phyloP scores from a whole-genome alignment of 2,888 invertebrate genomes.

The Lacanobia wlatinum region DNA sequence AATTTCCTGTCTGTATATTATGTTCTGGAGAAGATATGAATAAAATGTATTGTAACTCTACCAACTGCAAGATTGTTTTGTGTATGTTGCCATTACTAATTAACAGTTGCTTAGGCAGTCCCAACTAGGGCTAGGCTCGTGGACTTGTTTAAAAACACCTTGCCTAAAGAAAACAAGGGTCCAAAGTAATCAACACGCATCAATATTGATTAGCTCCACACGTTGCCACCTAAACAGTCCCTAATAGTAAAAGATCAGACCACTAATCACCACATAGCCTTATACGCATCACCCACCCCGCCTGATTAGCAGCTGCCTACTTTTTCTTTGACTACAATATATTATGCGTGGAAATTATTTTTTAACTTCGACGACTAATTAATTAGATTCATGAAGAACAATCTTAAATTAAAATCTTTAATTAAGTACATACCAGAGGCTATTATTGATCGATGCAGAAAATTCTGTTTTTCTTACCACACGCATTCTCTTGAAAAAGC shows the following conservation, averaged over 20 bases:
- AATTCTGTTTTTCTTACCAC: conserved; percentile 51
- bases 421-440: conserved; percentile 41
- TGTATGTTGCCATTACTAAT: neutral
- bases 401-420: conserved; percentile 50
- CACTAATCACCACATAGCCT: conserved; percentile 40
- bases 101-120: neutral
- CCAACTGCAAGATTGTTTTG: neutral
- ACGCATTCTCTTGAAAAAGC: conserved; percentile 46
- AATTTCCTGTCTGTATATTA: neutral
- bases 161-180: conserved; percentile 3
- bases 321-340: conserved; percentile 27
- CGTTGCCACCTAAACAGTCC: conserved; percentile 28
- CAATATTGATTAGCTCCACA: conserved; percentile 45
- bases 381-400: conserved; percentile 44
- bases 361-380: conserved; percentile 43
- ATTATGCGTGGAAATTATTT: conserved; percentile 41
- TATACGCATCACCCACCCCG: conserved; percentile 28
- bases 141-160: neutral
- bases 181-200: conserved; percentile 21
- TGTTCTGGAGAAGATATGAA: neutral
- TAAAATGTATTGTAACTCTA: neutral
- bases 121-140: neutral
- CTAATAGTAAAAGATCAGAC: conserved; percentile 6
- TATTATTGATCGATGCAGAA: conserved; percentile 36
- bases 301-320: conserved; percentile 29